These are phyloP conservation scores for Characodon lateralis DNA, from an alignment of 2,797 vertebrate genomes.

Conservation along the genomic window DNA sequence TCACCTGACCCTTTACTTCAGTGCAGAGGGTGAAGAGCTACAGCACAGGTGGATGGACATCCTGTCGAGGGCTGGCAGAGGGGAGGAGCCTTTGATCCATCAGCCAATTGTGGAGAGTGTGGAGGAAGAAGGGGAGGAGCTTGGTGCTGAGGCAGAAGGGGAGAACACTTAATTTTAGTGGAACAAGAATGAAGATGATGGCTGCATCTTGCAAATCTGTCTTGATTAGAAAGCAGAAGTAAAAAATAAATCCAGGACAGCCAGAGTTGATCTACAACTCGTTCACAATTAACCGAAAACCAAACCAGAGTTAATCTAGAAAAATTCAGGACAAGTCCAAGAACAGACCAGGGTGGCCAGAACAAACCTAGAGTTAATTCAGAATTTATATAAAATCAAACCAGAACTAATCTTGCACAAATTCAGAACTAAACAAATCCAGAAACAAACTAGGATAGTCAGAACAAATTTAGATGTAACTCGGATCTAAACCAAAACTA, in stretches of 20 bases:
- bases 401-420: no score
- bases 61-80: conserved; percentile 84
- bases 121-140: conserved; percentile 83
- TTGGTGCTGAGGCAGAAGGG: conserved; percentile 50
- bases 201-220: conserved; percentile 27
- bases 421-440: not conserved
- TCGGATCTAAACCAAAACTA: not conserved
- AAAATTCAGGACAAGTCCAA: not conserved
- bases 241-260: not conserved
- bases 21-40: conserved; percentile 88
- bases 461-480: not conserved
- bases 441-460: not conserved
- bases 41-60: conserved; percentile 89
- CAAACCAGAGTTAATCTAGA: not conserved
- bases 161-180: conserved; percentile 80
- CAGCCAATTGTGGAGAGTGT: conserved; percentile 82
- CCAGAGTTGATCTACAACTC: not conserved
- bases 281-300: not conserved
- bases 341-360: not conserved
- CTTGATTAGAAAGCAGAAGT: conserved; percentile 22
- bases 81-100: conserved; percentile 84
- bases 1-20: conserved; percentile 91
- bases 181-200: conserved; percentile 22
- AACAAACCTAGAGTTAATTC: not conserved
- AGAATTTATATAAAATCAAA: no score